A percentile compares a stretch with the other conserved stretches of the same genome.
phyloP scores from a whole-genome alignment of 2,888 invertebrate genomes.

The Macrosoma leucophasiata region DNA sequence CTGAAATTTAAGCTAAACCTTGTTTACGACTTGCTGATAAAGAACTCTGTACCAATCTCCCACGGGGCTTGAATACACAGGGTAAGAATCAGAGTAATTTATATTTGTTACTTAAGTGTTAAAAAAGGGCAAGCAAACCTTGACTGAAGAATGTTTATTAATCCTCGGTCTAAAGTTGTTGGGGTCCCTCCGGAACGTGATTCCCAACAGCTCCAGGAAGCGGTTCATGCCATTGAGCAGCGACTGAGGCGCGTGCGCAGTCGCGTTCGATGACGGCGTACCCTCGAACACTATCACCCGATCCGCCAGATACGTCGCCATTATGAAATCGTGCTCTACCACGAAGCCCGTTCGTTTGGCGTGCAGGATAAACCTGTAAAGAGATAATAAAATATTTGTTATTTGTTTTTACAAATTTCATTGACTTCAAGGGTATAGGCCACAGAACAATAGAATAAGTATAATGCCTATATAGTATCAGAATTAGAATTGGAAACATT shows the following conservation, averaged over 20 bases:
- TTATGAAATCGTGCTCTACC: constrained; percentile 99
- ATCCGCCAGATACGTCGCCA: constrained; percentile 99
- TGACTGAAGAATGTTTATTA: constrained; percentile 97
- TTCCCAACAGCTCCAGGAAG: constrained; percentile 95
- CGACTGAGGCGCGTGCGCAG: constrained; percentile 94
- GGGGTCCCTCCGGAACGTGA: constrained; percentile 98
- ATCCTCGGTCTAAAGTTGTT: constrained; percentile 99
- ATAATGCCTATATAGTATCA: no score
- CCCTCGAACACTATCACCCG: constrained; percentile 99
- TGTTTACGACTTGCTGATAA: no score
- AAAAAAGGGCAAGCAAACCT: constrained; percentile 69
- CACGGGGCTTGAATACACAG: no score
- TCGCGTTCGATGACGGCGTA: constrained; percentile 89
- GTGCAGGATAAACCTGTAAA: constrained; percentile 92
- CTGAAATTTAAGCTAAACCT: no score
- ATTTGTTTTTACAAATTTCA: no score
- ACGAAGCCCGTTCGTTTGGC: constrained; percentile 99
- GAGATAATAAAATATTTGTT: neutral
- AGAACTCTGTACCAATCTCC: no score
- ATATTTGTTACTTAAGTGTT: neutral
- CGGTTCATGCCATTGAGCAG: constrained; percentile 98
- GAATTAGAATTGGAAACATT: no score
- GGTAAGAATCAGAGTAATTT: no score
- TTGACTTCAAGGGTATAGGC: no score
- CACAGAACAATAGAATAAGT: no score